Evolutionary conservation across 2,888 invertebrate species (phyloP).

Genomic region (Chrysotoxum bicinctum): DNA sequence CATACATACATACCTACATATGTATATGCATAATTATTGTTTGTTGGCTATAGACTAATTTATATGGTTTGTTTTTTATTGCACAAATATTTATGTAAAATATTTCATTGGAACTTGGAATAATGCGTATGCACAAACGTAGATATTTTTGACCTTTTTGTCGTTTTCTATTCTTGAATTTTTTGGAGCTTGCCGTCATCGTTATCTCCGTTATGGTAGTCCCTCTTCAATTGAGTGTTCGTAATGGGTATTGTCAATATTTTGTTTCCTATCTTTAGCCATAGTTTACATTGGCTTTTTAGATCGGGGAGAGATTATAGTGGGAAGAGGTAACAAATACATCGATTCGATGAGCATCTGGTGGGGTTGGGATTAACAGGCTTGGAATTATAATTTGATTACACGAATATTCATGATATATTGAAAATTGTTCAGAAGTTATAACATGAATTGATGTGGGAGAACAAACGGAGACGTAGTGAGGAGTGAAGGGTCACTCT

Average conservation of each 20-base stretch:
- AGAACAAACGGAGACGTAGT: background rate
- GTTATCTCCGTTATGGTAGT: background rate
- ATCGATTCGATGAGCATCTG: conserved; percentile 18
- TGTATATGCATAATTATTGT: conserved; percentile 4
- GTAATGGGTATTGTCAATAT: conserved; percentile 20
- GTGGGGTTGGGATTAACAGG: background rate
- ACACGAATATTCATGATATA: conserved; percentile 14
- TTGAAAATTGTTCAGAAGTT: conserved; percentile 7
- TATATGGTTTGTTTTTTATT: conserved; percentile 18
- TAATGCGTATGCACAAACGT: conserved; percentile 1
- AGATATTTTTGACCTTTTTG: conserved; percentile 29
- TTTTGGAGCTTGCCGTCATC: background rate
- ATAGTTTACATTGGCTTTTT: background rate
- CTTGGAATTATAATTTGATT: conserved; percentile 7
- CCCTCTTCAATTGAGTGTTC: background rate
- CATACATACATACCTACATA: background rate
- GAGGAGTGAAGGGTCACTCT: background rate
- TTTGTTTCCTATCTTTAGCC: conserved; percentile 3
- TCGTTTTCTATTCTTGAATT: conserved; percentile 24
- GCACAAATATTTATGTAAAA: conserved; percentile 59
- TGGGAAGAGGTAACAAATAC: background rate
- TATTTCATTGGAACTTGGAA: conserved; percentile 46
- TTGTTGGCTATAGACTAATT: background rate
- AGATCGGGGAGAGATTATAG: background rate
- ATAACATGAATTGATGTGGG: conserved; percentile 7